Evolutionary conservation across 2,888 invertebrate species (phyloP).

Genomic region (Blera fallax): DNA sequence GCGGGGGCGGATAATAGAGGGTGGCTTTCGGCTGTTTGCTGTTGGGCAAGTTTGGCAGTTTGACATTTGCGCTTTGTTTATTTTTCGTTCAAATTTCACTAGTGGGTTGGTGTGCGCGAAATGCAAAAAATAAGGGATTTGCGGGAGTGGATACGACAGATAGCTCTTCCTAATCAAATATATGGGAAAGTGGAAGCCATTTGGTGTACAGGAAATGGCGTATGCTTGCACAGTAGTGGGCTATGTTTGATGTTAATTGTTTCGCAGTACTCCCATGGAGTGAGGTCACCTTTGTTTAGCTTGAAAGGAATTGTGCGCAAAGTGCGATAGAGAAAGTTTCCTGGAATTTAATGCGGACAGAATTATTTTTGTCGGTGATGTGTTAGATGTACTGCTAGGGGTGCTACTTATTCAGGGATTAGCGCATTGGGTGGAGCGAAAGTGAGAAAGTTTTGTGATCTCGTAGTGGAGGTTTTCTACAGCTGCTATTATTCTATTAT

Average conservation of each 20-base stretch:
- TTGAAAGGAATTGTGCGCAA: not conserved
- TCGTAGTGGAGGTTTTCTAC: no score
- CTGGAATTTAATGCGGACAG: not conserved
- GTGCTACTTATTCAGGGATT: not conserved
- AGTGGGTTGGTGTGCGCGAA: slow-evolving; percentile 14
- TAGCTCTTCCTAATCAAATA: slow-evolving; percentile 36
- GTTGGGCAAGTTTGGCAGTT: not conserved
- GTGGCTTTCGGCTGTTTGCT: no score
- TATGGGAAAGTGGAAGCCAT: slow-evolving; percentile 41
- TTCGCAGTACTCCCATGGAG: slow-evolving; percentile 10
- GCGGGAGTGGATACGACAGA: slow-evolving; percentile 27
- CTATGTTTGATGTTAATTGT: slow-evolving; percentile 1
- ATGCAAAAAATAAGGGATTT: slow-evolving; percentile 7
- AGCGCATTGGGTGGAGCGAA: not conserved
- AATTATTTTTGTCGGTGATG: not conserved
- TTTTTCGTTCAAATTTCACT: slow-evolving; percentile 6
- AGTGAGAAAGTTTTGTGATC: not conserved
- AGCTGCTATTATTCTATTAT: no score
- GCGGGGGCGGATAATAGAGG: not conserved
- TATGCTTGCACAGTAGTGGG: not conserved
- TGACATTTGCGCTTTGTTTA: slow-evolving; percentile 53
- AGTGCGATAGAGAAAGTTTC: not conserved
- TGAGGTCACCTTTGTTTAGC: slow-evolving; percentile 45
- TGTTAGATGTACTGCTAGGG: not conserved
- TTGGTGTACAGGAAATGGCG: slow-evolving; percentile 59